Conservation (phyloP, 2,888 invertebrate species). For the Pogonocherus hispidulus region DNA sequence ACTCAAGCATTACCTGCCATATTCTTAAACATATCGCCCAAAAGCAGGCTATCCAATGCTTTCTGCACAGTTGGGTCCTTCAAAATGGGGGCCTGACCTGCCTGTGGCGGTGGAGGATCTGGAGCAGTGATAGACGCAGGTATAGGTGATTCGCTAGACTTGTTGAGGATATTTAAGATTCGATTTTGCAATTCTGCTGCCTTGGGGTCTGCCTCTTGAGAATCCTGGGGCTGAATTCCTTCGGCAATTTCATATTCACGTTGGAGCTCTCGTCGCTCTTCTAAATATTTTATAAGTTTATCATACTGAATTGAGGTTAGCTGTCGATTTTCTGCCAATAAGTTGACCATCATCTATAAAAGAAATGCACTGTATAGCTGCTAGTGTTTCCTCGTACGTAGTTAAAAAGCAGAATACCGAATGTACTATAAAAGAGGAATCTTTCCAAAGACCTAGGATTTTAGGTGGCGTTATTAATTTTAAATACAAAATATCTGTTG, state of each 20-base stretch:
- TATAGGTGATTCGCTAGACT: conserved; percentile 61
- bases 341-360: conserved; percentile 76
- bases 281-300: conserved; percentile 79
- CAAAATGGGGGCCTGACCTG: conserved; percentile 70
- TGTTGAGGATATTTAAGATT: conserved; percentile 84
- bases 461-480: no score
- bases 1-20: conserved; percentile 59
- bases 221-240: conserved; percentile 68
- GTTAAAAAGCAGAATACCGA: no score
- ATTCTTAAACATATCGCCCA: conserved; percentile 73
- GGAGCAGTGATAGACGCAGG: conserved; percentile 61
- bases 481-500: no score
- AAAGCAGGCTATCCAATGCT: conserved; percentile 80
- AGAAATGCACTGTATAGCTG: conserved; percentile 45
- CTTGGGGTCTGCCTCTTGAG: conserved; percentile 54
- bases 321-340: conserved; percentile 85
- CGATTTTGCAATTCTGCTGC: conserved; percentile 81
- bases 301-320: conserved; percentile 86
- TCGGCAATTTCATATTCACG: conserved; percentile 83
- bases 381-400: no score
- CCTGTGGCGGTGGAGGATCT: conserved; percentile 56
- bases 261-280: conserved; percentile 82
- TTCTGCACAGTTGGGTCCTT: conserved; percentile 85
- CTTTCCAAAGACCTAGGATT: no score
- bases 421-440: no score